phyloP scores from a whole-genome alignment of 1,140 invertebrate genomes.

The Drosophila orosa region DNA sequence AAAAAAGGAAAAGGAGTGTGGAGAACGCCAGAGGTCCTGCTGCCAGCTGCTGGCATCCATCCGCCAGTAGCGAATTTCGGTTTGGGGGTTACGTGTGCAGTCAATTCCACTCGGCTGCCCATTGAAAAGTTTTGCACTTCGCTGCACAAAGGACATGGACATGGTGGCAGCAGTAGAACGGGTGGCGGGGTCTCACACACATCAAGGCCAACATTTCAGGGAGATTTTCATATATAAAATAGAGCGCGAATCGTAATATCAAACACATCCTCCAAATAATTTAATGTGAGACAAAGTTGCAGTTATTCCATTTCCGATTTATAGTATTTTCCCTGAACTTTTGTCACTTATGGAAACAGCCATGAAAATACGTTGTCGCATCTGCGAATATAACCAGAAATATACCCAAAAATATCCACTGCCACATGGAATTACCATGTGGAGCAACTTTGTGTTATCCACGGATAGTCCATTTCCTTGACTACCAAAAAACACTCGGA shows the following conservation, averaged over 20 bases:
- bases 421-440: constrained; percentile 24
- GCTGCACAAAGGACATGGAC: constrained; percentile 58
- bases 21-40: background rate
- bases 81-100: constrained; percentile 52
- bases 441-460: constrained; percentile 32
- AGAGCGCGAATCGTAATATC: background rate
- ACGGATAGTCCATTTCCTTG: constrained; percentile 35
- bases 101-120: constrained; percentile 61
- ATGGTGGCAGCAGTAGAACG: background rate
- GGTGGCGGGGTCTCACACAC: constrained; percentile 11
- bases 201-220: constrained; percentile 27
- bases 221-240: constrained; percentile 6
- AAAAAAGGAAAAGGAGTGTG: constrained; percentile 8
- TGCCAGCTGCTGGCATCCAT: constrained; percentile 20
- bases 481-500: constrained; percentile 35
- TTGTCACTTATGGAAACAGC: constrained; percentile 17
- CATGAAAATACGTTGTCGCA: constrained; percentile 8
- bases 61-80: constrained; percentile 17
- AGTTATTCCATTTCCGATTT: constrained; percentile 1
- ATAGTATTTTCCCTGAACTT: background rate
- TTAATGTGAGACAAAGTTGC: constrained; percentile 26
- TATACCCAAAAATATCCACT: background rate
- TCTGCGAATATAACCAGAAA: background rate
- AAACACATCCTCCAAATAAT: constrained; percentile 30
- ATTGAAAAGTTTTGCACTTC: constrained; percentile 63